A percentile compares a stretch with the other conserved stretches of the same genome.
These are phyloP conservation scores for Clivina fossor DNA, from an alignment of 2,888 invertebrate species.

Conservation along the genomic window DNA sequence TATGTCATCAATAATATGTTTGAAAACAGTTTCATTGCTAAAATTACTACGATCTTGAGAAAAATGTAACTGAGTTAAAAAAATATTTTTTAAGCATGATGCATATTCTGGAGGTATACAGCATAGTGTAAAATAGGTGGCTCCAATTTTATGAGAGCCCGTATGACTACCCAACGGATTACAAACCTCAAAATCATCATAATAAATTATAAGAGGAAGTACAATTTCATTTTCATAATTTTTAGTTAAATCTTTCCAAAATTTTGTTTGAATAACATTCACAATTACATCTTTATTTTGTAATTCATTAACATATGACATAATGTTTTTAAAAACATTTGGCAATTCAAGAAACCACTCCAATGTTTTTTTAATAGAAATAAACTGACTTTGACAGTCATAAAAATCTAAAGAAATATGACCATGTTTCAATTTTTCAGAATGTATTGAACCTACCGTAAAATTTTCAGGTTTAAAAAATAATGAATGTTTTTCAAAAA, in stretches of 20 bases:
- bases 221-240: slow-evolving; percentile 29
- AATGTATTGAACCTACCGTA: slow-evolving; percentile 9
- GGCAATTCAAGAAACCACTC: slow-evolving; percentile 27
- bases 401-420: slow-evolving; percentile 1
- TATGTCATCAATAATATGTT: slow-evolving; percentile 38
- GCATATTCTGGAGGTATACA: slow-evolving; percentile 37
- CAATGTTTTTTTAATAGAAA: slow-evolving; percentile 18
- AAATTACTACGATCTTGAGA: slow-evolving; percentile 36
- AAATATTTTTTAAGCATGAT: slow-evolving; percentile 40
- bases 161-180: slow-evolving; percentile 40
- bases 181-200: slow-evolving; percentile 41
- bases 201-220: slow-evolving; percentile 37
- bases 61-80: slow-evolving; percentile 39
- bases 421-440: slow-evolving; percentile 10
- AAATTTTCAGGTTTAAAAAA: slow-evolving; percentile 19
- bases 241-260: slow-evolving; percentile 28
- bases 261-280: slow-evolving; percentile 31
- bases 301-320: slow-evolving; percentile 19
- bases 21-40: slow-evolving; percentile 38
- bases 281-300: slow-evolving; percentile 12
- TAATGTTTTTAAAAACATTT: slow-evolving; percentile 18
- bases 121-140: slow-evolving; percentile 38
- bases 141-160: slow-evolving; percentile 41
- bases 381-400: slow-evolving; percentile 22
- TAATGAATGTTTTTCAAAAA: slow-evolving; percentile 15